Evolutionary conservation across 2,888 invertebrate species (phyloP).

Genomic region (Lycocerus yunnanus): DNA sequence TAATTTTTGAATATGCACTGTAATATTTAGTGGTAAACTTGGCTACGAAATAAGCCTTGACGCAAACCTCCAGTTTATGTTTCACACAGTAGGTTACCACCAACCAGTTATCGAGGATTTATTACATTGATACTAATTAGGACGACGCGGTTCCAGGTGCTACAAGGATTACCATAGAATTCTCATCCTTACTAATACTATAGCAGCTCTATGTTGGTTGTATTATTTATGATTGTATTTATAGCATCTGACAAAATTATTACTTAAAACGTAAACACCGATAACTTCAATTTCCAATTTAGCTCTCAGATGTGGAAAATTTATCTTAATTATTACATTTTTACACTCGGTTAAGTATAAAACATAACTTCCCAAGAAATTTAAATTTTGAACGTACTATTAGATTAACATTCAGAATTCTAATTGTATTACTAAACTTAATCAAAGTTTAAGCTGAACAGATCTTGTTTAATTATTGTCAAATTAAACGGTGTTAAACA

Average conservation of each 20-base stretch:
- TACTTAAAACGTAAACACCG: neutral
- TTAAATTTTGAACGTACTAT: neutral
- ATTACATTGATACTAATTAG: conserved; percentile 52
- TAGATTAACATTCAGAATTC: neutral
- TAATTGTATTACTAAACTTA: neutral
- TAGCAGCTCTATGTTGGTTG: conserved; percentile 17
- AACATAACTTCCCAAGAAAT: neutral
- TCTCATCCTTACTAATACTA: conserved; percentile 44
- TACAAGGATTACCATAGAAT: conserved; percentile 47
- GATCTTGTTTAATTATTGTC: neutral
- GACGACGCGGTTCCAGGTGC: conserved; percentile 52
- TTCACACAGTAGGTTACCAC: conserved; percentile 48
- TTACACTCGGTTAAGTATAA: neutral
- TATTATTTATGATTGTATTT: conserved; percentile 26
- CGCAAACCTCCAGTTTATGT: conserved; percentile 51
- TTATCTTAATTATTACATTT: neutral
- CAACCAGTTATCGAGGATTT: conserved; percentile 56
- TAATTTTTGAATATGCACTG: too few species aligned
- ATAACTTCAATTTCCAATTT: neutral
- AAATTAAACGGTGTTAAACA: neutral
- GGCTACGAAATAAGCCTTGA: conserved; percentile 27
- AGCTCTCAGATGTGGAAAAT: neutral
- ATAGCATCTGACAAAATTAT: conserved; percentile 18
- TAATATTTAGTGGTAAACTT: conserved; percentile 6
- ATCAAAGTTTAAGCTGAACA: neutral